phyloP scores from a whole-genome alignment of 1,140 invertebrate genomes.

The Hycleus cichorii region DNA sequence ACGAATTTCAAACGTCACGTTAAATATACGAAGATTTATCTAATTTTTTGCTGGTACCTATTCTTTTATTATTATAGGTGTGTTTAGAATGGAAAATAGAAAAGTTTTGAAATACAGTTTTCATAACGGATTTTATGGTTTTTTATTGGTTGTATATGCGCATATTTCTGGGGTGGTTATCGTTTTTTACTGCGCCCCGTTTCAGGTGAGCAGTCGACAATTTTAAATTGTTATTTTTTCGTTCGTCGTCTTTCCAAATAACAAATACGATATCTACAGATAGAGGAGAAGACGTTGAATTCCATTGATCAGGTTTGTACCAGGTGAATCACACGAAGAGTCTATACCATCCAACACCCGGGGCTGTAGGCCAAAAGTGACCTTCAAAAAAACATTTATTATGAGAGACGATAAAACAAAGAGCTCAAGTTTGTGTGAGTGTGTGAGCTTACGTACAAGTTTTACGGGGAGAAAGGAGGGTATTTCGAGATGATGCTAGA shows the following conservation, averaged over 20 bases:
- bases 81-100: not conserved
- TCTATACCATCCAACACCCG: conserved; percentile 19
- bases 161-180: conserved; percentile 3
- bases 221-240: not conserved
- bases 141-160: conserved; percentile 4
- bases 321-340: conserved; percentile 22
- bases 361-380: conserved; percentile 34
- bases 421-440: not conserved
- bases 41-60: too few species aligned
- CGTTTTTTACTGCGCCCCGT: too few species aligned
- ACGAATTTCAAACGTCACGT: not conserved
- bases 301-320: conserved; percentile 31
- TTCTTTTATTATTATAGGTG: too few species aligned
- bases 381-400: conserved; percentile 30
- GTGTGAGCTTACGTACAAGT: not conserved
- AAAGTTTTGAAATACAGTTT: conserved; percentile 1
- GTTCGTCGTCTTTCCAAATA: not conserved
- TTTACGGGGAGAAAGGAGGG: too few species aligned
- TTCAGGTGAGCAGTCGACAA: not conserved
- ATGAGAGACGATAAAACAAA: conserved; percentile 20
- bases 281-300: conserved; percentile 12
- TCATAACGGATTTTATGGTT: conserved; percentile 10
- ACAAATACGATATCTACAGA: too few species aligned
- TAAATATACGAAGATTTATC: conserved; percentile 1
- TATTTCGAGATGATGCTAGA: too few species aligned